Percentiles rank a stretch among this genome's conserved stretches.
Evolutionary conservation across 1,140 invertebrate species (phyloP).

Genomic region (Drosophila tsacasi): DNA sequence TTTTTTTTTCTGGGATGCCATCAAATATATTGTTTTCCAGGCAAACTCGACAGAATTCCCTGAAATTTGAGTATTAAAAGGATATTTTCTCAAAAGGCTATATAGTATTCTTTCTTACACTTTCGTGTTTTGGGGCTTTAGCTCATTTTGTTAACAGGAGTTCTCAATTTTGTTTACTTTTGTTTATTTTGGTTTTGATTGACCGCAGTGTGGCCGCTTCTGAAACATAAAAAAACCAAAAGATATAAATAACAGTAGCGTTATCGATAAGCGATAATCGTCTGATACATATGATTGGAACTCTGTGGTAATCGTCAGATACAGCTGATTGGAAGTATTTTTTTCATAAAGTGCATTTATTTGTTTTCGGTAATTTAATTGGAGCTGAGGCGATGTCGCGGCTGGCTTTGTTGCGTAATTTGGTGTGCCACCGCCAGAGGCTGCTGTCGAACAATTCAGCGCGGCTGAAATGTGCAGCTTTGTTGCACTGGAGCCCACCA

Average conservation of each 20-base stretch:
- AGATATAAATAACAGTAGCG: not conserved
- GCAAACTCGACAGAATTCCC: not conserved
- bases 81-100: too few species aligned
- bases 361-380: conserved; percentile 20
- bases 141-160: not conserved
- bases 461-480: conserved; percentile 47
- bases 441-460: conserved; percentile 21
- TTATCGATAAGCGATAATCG: not conserved
- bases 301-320: not conserved
- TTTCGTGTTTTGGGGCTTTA: not conserved
- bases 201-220: not conserved
- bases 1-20: not conserved
- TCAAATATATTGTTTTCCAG: not conserved
- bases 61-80: not conserved
- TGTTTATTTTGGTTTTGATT: not conserved
- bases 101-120: not conserved
- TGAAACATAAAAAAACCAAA: not conserved
- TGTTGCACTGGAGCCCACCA: conserved; percentile 38
- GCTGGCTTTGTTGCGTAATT: conserved; percentile 61
- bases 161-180: not conserved
- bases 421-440: conserved; percentile 48
- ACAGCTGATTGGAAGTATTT: conserved; percentile 49
- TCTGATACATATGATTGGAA: conserved; percentile 35
- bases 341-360: conserved; percentile 37
- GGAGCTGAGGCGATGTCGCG: conserved; percentile 47